Evolutionary conservation across 2,888 invertebrate species (phyloP), one percentile per base, ranked within the genome.

Genomic region (Copidosoma aretas): DNA sequence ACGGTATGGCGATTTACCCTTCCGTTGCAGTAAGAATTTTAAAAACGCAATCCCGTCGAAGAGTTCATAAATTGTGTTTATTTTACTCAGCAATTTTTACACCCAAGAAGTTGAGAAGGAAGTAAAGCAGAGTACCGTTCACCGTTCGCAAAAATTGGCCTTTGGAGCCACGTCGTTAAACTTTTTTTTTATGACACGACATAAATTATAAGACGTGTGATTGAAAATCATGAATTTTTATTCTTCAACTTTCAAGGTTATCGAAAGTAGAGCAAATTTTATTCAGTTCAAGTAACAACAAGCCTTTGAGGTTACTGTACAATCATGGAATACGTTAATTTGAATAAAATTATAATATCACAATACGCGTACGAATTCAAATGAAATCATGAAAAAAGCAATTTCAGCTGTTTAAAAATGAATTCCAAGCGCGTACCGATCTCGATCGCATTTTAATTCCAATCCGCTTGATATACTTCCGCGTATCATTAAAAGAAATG

Each of bases 241-340:
- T 59, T 56, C 24, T 19, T 43, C 51, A 0, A 21, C 53, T 54
- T 46, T 60, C n/a, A 51, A 60, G 60, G 39, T 56, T 60, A 12
- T 17, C 19, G 22, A 60, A 60, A 60, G 46, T 39, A 21, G 43
- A 17, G 22, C n/a, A 59, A 64, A 25, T 32, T 60, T 49, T 51
- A 52, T 21, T 3, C 8, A 46, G 1, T 15, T 25, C 17, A 10
- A 54, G 24, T 25, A n/a, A 25, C 24, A 4, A n/a, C 15, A 54
- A 25, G 14, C 14, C n/a, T 15, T 8, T 15, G 12, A 15, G 3
- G 17, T 8, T 46, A 46, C 2, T 46, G 14, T 46, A 12, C 12
- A 15, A 8, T 46, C 3, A 46, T 46, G 12, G 43, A 46, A 8
- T 15, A 3, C 12, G 1, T 46, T 46, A 46, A 46, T 46, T 46